These are phyloP conservation scores for Epinephelus lanceolatus DNA, from an alignment of 2,113 vertebrate species.

Conservation along the genomic window DNA sequence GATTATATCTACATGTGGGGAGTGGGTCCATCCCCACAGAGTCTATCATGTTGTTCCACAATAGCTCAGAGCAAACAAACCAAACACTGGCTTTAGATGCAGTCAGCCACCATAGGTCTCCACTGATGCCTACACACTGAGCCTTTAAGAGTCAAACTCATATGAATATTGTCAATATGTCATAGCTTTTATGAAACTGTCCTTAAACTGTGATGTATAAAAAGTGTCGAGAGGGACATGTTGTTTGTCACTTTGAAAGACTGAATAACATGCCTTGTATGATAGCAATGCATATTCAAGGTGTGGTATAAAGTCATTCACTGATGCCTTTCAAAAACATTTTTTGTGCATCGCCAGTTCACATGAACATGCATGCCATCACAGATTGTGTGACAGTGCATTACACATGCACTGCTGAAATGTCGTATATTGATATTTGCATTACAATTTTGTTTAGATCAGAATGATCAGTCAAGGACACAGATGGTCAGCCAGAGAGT, in stretches of 20 bases:
- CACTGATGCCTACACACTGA: no score
- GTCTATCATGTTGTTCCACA: no score
- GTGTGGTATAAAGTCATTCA: not conserved
- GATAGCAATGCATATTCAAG: not conserved
- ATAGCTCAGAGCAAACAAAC: no score
- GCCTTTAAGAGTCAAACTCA: no score
- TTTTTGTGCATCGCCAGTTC: not conserved
- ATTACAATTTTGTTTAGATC: slow-evolving; percentile 47
- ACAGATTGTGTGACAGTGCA: not conserved
- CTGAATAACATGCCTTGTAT: not conserved
- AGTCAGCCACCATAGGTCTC: no score
- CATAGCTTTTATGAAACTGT: not conserved
- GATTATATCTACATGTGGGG: no score
- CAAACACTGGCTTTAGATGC: no score
- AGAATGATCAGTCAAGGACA: slow-evolving; percentile 72
- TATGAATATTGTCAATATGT: no score
- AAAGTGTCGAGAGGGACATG: not conserved
- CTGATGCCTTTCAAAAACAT: not conserved
- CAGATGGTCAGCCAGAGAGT: slow-evolving; percentile 57
- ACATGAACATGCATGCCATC: not conserved
- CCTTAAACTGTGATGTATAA: not conserved
- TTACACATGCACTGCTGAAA: slow-evolving; percentile 17
- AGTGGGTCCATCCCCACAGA: no score
- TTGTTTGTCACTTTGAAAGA: slow-evolving; percentile 5
- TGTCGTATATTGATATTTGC: slow-evolving; percentile 55